Percentiles rank a stretch among this genome's conserved stretches.
Evolutionary conservation across 2,797 vertebrate species (phyloP).

Genomic region (Manis javanica): DNA sequence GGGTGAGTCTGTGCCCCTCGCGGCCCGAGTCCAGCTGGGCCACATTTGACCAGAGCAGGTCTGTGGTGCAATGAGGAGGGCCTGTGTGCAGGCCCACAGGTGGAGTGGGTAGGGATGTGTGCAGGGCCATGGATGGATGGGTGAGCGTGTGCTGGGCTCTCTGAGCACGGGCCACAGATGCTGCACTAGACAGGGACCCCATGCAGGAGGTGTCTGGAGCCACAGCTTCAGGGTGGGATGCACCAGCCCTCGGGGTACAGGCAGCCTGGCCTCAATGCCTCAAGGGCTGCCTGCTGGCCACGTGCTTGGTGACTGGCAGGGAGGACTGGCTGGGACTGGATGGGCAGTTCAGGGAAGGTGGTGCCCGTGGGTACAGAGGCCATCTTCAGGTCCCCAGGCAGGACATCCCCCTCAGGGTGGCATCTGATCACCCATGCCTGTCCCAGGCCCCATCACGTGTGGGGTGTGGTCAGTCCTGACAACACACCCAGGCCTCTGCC

Average conservation of each 20-base stretch:
- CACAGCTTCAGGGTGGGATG: background rate
- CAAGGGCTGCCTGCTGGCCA: background rate
- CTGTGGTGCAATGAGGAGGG: background rate
- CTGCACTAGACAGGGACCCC: background rate
- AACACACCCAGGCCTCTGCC: background rate
- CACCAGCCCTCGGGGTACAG: background rate
- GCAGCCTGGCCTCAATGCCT: background rate
- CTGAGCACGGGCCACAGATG: background rate
- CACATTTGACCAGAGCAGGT: too few relatives aligned
- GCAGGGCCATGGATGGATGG: background rate
- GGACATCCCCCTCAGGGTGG: background rate
- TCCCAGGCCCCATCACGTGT: background rate
- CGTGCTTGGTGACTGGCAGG: background rate
- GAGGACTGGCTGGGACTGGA: background rate
- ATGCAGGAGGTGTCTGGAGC: accelerated
- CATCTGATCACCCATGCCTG: too few relatives aligned
- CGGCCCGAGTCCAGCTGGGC: too few relatives aligned
- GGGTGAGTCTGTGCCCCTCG: background rate
- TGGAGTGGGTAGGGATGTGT: background rate
- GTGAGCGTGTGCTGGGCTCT: too few relatives aligned
- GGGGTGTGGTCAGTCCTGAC: background rate
- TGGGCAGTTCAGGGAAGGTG: background rate
- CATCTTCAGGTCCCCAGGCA: background rate
- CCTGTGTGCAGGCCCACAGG: too few relatives aligned
- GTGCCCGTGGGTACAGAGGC: background rate